Base-by-base conservation (phyloP, 2,113 vertebrate genomes). In the pig (Sus scrofa) region DNA sequence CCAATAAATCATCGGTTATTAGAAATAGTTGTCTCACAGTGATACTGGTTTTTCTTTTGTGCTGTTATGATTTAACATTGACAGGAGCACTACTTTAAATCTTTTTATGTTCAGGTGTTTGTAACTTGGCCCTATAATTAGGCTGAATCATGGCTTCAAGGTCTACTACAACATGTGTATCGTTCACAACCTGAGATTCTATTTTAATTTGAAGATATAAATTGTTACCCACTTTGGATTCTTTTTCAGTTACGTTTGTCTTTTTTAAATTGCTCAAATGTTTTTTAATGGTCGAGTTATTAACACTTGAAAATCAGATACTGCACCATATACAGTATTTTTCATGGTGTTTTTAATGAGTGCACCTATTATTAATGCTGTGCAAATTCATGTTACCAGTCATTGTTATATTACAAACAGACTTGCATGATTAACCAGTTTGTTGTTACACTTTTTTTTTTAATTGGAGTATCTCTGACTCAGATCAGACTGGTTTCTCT, bases 1-100 rank as follows among this genome's bases (percentile, higher is more conserved):
- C 97, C 98, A 98, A 98, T 98, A 98, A 98, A 98, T 98, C 97
- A 97, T 98, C 98, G 95, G 91, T 98, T 99, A 97, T 93, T 99
- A 98, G 98, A 98, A 98, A 98, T 98, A 98, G 98, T 97, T 98
- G 97, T 98, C 96, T 98, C 98, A 95, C 96, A 98, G 98, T 98
- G 98, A 98, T 98, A 96, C 81, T 96, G 96, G 89, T 63, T 97
- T 97, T 93, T 97, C 97, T 98, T 98, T 96, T 97, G 98, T 98
- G 98, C 97, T 98, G 97, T 98, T 98, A 94, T 92, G 30, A 98
- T 96, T 98, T 98, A 82, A 93, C 89, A 75, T 96, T 34, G 97
- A 97, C 98, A 98, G 98, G 98, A 98, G 97, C 70, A 71, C 97
- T 98, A 97, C 97, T 93, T 2, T 52, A 30, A 97, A 93, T 96